phyloP scores from a whole-genome alignment of 2,113 vertebrate species.

The Nycticryphes semicollaris region DNA sequence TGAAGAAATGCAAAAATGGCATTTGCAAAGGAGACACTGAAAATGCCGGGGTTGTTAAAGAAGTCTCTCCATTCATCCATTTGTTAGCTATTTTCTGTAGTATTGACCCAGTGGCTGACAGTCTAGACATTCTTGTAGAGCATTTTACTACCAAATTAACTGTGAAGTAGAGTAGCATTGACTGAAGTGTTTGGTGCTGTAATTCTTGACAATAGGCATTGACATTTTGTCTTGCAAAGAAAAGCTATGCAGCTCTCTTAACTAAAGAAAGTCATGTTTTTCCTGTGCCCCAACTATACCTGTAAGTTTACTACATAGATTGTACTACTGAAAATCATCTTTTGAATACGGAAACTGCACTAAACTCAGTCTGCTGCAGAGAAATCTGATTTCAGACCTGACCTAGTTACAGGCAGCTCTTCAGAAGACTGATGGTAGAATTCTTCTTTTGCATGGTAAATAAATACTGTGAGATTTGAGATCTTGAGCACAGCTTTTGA shows the following conservation, averaged over 20 bases:
- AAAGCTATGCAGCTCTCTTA: conserved; percentile 48
- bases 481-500: conserved; percentile 12
- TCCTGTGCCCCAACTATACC: neutral
- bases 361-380: conserved; percentile 59
- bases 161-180: conserved; percentile 69
- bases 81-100: neutral
- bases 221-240: conserved; percentile 54
- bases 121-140: conserved; percentile 42
- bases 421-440: conserved; percentile 35
- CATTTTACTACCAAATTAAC: conserved; percentile 63
- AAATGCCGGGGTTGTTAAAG: neutral
- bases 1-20: neutral
- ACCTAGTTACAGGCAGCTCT: conserved; percentile 38
- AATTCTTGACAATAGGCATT: conserved; percentile 56
- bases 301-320: conserved; percentile 16
- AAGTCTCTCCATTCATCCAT: neutral
- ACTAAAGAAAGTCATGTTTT: neutral
- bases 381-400: conserved; percentile 30
- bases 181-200: conserved; percentile 67
- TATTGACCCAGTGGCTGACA: conserved; percentile 31
- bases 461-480: conserved; percentile 34
- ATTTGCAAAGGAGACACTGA: neutral
- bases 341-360: conserved; percentile 58
- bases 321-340: conserved; percentile 71
- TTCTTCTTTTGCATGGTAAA: conserved; percentile 43